Base-by-base conservation (phyloP, 2,797 vertebrate genomes). In the Epinephelus coioides region DNA sequence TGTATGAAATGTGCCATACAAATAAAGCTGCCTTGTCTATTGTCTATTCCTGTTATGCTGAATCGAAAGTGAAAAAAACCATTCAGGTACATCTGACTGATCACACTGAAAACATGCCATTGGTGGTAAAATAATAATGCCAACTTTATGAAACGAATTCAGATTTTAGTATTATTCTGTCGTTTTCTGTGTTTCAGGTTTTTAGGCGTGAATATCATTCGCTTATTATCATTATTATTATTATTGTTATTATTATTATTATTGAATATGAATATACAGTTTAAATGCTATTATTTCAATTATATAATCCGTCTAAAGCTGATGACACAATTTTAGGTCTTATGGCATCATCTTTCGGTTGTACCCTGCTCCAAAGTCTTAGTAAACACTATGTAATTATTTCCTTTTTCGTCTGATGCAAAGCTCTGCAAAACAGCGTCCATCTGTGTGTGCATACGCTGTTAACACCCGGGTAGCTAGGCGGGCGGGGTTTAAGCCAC, bases 401-500 rank as follows among this genome's bases (percentile, higher is more conserved):
- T 59, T 73, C 46, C 23, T 68, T 56, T 55, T 66, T 54, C 5
- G 72, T 76, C 86, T 91, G 92, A 91, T 46, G 90, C 69, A 93
- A 92, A 90, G 23, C 38, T 0, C 6, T 66, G 86, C 50, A 88
- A 92, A 79, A 15, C 34, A 0, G 0, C 4, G 49, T 10, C n/a
- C 14, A 2, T 53, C 6, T 10, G 19, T 25, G 2, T 38, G 12
- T 56, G 15, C 5, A n/a, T 4, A 2, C 14, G n/a, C 3, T 81
- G 2, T 5, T 0, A 0, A 0, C 0, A 51, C 60, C 38, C 1
- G 0, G 2, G 3, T 9, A 5, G 21, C 25, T 10, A 13, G 4
- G 7, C 65, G 78, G 72, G 89, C 82, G 91, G 88, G 15, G 85
- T 77, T 86, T 66, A 74, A 40, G 2, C 10, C 3, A 1, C 1